These are phyloP conservation scores for Catharus fuscescens DNA, from an alignment of 2,113 vertebrate species.

Conservation along the genomic window DNA sequence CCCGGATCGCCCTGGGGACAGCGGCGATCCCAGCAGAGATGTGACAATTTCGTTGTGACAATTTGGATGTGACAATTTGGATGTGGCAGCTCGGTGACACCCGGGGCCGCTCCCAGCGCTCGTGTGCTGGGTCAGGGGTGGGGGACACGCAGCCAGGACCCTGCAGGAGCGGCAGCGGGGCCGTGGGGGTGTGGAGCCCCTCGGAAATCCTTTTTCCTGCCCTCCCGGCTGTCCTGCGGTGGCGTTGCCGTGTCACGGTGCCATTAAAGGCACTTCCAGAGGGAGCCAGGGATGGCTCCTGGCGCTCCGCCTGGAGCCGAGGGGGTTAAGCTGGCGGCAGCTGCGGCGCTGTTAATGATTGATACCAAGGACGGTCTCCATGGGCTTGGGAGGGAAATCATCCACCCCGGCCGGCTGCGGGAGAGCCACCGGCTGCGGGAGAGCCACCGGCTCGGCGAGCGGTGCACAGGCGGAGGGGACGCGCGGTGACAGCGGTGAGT, in stretches of 20 bases:
- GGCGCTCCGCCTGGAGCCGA: conserved; percentile 8
- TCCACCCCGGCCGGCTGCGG: background rate
- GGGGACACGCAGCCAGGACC: accelerated
- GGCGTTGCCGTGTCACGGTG: background rate
- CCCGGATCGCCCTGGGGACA: too few species aligned
- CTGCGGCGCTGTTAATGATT: conserved; percentile 79
- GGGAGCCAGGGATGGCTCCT: background rate
- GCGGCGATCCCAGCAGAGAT: background rate
- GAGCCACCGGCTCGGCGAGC: background rate
- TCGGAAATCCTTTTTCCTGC: background rate
- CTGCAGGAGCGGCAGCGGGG: accelerated
- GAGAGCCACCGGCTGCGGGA: background rate
- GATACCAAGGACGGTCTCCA: conserved; percentile 62
- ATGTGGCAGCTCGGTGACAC: background rate
- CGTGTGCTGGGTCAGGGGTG: background rate
- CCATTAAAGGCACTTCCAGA: background rate
- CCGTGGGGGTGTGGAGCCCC: accelerated
- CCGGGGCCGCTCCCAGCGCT: background rate
- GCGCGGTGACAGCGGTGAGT: background rate
- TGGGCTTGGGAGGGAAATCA: conserved; percentile 56
- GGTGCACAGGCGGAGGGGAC: background rate
- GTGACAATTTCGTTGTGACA: too few species aligned
- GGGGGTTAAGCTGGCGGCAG: conserved; percentile 72
- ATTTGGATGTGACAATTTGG: too few species aligned
- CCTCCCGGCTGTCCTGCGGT: accelerated